phyloP scores from a whole-genome alignment of 2,888 invertebrate species.

The Microctonus hyperodae region DNA sequence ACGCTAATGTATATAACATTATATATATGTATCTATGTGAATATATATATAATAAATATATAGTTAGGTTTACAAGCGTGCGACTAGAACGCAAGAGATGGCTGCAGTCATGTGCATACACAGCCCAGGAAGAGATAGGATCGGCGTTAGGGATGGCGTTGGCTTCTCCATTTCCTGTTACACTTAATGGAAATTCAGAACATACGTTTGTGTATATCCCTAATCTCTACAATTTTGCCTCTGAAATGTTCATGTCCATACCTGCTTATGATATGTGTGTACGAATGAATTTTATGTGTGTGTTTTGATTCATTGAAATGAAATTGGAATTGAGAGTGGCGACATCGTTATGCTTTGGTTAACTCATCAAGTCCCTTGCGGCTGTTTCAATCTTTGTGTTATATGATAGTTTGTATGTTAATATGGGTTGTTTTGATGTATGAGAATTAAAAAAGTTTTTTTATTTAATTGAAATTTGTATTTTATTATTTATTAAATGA shows the following conservation, averaged over 20 bases:
- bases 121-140: conserved; percentile 49
- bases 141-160: conserved; percentile 54
- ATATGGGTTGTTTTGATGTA: no score
- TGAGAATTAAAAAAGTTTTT: no score
- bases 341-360: background rate
- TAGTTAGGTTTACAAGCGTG: conserved; percentile 4
- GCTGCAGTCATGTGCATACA: background rate
- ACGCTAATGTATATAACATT: conserved; percentile 11
- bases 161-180: conserved; percentile 54
- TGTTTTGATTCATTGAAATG: background rate
- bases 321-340: background rate
- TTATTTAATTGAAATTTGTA: no score
- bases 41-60: no score
- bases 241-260: conserved; percentile 42
- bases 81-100: background rate
- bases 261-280: conserved; percentile 1
- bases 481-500: no score
- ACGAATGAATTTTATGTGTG: background rate
- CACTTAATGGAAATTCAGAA: conserved; percentile 60
- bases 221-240: conserved; percentile 56
- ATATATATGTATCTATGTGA: background rate
- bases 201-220: conserved; percentile 49
- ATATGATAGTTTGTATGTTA: no score
- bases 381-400: conserved; percentile 23
- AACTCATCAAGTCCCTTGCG: conserved; percentile 14